These are phyloP conservation scores for Metridium senile DNA, from an alignment of 92 coral and sea anemone species.

Conservation along the genomic window DNA sequence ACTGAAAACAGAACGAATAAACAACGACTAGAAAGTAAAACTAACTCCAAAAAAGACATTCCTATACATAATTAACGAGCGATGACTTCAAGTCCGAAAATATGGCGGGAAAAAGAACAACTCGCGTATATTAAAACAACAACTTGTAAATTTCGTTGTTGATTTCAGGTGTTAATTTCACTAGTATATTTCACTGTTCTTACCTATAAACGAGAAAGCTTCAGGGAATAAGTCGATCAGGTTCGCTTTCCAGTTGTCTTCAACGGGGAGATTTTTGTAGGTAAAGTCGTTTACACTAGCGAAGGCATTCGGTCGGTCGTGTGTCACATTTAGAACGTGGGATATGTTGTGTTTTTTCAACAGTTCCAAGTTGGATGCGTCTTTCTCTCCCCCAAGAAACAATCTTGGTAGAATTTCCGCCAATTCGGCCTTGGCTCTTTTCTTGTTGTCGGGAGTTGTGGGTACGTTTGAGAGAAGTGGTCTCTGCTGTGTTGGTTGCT, in stretches of 20 bases:
- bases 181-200: not conserved
- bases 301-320: constrained; percentile 94
- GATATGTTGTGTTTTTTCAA: constrained; percentile 78
- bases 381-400: constrained; percentile 90
- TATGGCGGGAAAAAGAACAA: constrained; percentile 28
- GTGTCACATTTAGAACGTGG: constrained; percentile 88
- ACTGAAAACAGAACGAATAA: not conserved
- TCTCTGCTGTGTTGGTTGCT: constrained; percentile 30
- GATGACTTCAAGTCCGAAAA: not conserved
- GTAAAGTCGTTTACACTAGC: constrained; percentile 85
- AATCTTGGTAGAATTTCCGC: constrained; percentile 91
- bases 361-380: constrained; percentile 86
- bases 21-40: constrained; percentile 6
- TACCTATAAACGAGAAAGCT: constrained; percentile 96
- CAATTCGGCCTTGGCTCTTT: constrained; percentile 29
- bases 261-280: constrained; percentile 96
- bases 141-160: constrained; percentile 10
- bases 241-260: constrained; percentile 95
- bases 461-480: constrained; percentile 34
- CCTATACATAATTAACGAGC: not conserved
- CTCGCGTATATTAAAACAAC: not conserved
- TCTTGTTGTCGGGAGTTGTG: constrained; percentile 35
- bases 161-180: not conserved
- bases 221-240: constrained; percentile 89
- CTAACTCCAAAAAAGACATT: not conserved